Base-by-base conservation (phyloP, 2,797 vertebrate genomes). In the Botia almorhae region DNA sequence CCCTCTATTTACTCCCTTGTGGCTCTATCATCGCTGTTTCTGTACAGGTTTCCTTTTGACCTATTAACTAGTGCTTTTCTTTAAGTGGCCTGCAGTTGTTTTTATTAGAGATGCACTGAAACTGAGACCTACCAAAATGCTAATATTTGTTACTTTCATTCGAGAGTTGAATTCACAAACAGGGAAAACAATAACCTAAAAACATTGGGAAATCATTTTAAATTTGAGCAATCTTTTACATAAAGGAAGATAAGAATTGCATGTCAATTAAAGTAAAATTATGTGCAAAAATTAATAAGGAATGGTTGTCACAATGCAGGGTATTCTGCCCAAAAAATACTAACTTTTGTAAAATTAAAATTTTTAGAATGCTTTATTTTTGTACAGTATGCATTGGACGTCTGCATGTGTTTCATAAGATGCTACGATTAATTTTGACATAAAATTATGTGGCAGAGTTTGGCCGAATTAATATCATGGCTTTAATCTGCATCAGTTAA, bases 21-120 rank as follows among this genome's bases (percentile, higher is more conserved):
- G 17, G 67, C 14, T 70, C 48, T 17, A 46, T 53, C 51, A 58
- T 80, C 7, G 67, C 36, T 58, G 60, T 48, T 12, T 36, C 39
- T 48, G 48, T 67, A 76, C 53, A 76, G 63, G 17, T 29, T 50
- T 56, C 13, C 3, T 50, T 29, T 73, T 48, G 51, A 65, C 19
- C 48, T 64, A 78, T 73, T 64, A 60, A 46, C 36, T 17, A 46
- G n/a, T 6, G 2, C 2, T 58, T 58, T 17, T 67, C 39, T 69
- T 61, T 33, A 43, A 55, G 81, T 87, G 84, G 85, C 78, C 88
- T 89, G 86, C 82, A 81, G 19, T 87, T 84, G 76, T 86, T 53
- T 85, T 82, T 71, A 65, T 77, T 86, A 74, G 85, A 81, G 71
- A 71, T 80, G 69, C 68, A 72, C 76, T 82, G 19, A 39, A 69